Percentiles rank a stretch among this genome's conserved stretches.
phyloP scores from a whole-genome alignment of 1,140 invertebrate species.

The Trachymyrmex cornetzi region DNA sequence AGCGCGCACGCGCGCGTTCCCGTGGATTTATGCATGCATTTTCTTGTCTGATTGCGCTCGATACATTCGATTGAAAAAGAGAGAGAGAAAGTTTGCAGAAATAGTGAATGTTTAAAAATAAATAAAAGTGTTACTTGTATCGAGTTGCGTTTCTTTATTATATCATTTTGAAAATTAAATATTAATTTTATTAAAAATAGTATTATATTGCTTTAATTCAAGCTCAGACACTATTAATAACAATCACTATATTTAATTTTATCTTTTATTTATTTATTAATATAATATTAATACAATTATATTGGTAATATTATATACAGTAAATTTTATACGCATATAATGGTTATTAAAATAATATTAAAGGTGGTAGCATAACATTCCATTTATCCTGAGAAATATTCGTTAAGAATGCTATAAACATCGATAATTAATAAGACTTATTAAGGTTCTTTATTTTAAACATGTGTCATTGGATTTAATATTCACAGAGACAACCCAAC shows the following conservation, averaged over 20 bases:
- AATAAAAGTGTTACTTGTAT: neutral
- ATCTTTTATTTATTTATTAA: neutral
- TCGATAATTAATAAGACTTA: neutral
- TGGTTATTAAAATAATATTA: neutral
- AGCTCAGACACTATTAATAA: neutral
- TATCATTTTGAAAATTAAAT: neutral
- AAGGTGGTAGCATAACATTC: neutral
- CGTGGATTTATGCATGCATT: neutral
- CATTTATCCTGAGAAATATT: neutral
- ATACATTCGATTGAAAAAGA: neutral
- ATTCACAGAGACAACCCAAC: slow-evolving; percentile 95
- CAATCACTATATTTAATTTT: neutral
- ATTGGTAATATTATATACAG: neutral
- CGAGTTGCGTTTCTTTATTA: neutral
- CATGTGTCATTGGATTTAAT: slow-evolving; percentile 6
- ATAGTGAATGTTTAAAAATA: neutral
- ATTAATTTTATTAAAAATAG: neutral
- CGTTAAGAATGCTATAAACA: neutral
- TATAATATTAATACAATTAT: neutral
- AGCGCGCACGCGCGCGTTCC: neutral
- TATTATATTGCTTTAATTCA: neutral
- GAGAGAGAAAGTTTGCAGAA: neutral
- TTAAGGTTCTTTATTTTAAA: neutral
- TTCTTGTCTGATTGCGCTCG: neutral
- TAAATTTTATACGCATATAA: neutral